Evolutionary conservation across 2,113 vertebrate species (phyloP).

Genomic region (Panurus biarmicus): DNA sequence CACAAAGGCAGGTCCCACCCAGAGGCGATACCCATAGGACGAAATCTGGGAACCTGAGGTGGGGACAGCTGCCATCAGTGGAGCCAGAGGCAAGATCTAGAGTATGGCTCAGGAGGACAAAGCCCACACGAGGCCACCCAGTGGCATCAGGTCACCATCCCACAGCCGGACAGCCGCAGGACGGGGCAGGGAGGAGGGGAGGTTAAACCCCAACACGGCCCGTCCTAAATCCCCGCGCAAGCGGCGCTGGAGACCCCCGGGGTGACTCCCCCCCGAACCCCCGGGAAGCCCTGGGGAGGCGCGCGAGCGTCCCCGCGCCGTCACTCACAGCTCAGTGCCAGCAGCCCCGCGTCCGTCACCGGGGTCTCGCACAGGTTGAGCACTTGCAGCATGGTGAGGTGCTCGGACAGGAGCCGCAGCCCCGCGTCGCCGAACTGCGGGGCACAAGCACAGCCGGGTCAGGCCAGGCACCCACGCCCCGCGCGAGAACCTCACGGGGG

Average conservation of each 20-base stretch:
- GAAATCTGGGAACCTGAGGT: not conserved
- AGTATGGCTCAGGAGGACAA: not conserved
- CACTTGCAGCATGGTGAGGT: constrained; percentile 96
- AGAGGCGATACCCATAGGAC: not conserved
- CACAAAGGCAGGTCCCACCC: not conserved
- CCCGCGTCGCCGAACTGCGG: constrained; percentile 92
- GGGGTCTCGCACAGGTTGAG: constrained; percentile 98
- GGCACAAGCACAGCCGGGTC: not conserved
- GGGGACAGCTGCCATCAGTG: not conserved
- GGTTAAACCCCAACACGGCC: not conserved
- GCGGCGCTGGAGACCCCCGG: accelerated
- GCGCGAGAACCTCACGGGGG: accelerated
- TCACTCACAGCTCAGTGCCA: constrained; percentile 95
- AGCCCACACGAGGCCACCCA: not conserved
- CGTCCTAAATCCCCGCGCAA: not conserved
- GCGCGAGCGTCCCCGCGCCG: no score
- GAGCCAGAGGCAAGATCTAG: not conserved
- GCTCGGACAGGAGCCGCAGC: constrained; percentile 91
- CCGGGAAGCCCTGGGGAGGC: no score
- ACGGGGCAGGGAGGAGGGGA: not conserved
- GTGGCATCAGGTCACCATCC: not conserved
- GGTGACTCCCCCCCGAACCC: no score
- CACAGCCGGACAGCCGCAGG: not conserved
- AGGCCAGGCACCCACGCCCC: accelerated
- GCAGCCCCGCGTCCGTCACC: constrained; percentile 90